Evolutionary conservation across 2,888 invertebrate genomes (phyloP).

Genomic region (Caenorhabditis imperialis): DNA sequence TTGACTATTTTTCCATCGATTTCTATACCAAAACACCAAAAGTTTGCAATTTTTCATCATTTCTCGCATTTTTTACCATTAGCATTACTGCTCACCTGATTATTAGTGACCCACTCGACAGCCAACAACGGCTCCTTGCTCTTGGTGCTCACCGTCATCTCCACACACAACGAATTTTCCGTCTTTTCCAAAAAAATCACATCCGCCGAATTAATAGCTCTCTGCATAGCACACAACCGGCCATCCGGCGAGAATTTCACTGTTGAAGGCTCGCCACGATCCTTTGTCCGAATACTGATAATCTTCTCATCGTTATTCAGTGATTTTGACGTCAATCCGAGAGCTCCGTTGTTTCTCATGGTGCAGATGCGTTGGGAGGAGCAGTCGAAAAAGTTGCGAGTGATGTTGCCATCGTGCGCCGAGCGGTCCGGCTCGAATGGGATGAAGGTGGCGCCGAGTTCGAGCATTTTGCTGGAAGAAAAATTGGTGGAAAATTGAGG

Average conservation of each 20-base stretch:
- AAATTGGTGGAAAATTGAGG: background rate
- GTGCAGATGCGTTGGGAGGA: slow-evolving; percentile 65
- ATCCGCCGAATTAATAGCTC: slow-evolving; percentile 45
- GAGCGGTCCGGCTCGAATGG: slow-evolving; percentile 86
- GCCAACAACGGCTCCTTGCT: slow-evolving; percentile 61
- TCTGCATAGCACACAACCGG: slow-evolving; percentile 54
- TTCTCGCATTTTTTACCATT: no score
- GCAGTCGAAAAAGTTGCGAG: slow-evolving; percentile 52
- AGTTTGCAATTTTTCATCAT: no score
- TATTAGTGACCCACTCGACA: slow-evolving; percentile 71
- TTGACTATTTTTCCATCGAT: no score
- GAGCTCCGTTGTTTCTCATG: slow-evolving; percentile 68
- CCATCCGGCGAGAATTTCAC: slow-evolving; percentile 60
- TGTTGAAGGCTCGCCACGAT: slow-evolving; percentile 56
- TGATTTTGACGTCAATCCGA: slow-evolving; percentile 67
- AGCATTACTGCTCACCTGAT: slow-evolving; percentile 37
- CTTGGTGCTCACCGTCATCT: slow-evolving; percentile 56
- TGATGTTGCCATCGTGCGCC: slow-evolving; percentile 49
- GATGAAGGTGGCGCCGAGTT: slow-evolving; percentile 79
- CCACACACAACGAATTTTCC: slow-evolving; percentile 50
- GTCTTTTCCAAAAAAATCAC: slow-evolving; percentile 59
- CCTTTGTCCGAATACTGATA: slow-evolving; percentile 63
- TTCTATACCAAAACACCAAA: no score
- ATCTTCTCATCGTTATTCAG: slow-evolving; percentile 55
- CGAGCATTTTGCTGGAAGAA: slow-evolving; percentile 58